These are phyloP conservation scores for Agonum fuliginosum DNA, from an alignment of 2,888 invertebrate genomes.

Conservation along the genomic window DNA sequence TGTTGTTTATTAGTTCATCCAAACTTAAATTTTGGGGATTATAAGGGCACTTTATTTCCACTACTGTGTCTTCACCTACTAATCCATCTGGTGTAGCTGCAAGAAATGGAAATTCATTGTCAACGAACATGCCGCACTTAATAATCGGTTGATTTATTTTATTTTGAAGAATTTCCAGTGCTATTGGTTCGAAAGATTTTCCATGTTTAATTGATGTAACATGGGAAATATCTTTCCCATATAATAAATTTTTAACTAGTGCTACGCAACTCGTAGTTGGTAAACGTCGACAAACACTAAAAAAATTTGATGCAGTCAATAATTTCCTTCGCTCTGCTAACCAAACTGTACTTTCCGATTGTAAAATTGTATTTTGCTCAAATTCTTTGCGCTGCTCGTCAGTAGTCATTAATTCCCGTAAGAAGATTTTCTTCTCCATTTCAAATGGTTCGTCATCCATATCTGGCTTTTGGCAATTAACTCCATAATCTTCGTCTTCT, in stretches of 20 bases:
- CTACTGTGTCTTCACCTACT: background rate
- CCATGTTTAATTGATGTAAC: slow-evolving; percentile 14
- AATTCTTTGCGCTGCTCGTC: slow-evolving; percentile 12
- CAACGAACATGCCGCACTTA: slow-evolving; percentile 11
- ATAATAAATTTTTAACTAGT: slow-evolving; percentile 15
- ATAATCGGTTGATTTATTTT: background rate
- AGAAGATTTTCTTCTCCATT: background rate
- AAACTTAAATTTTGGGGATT: slow-evolving; percentile 29
- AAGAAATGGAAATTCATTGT: slow-evolving; percentile 11
- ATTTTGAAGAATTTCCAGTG: slow-evolving; percentile 2
- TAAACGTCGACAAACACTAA: slow-evolving; percentile 3
- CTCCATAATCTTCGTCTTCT: slow-evolving; percentile 8
- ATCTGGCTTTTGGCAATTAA: background rate
- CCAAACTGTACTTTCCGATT: slow-evolving; percentile 14
- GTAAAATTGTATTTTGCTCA: slow-evolving; percentile 23
- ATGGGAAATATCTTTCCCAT: slow-evolving; percentile 27
- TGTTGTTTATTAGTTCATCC: background rate
- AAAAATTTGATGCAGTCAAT: slow-evolving; percentile 21
- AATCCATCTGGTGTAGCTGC: slow-evolving; percentile 12
- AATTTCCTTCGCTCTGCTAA: slow-evolving; percentile 5
- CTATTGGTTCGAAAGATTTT: background rate
- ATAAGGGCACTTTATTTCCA: slow-evolving; percentile 17
- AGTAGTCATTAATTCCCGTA: background rate
- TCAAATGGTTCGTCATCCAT: background rate
- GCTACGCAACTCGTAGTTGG: background rate